Evolutionary conservation across 2,113 vertebrate genomes (phyloP), one percentile per base, ranked within the genome.

Genomic region (Meriones unguiculatus): DNA sequence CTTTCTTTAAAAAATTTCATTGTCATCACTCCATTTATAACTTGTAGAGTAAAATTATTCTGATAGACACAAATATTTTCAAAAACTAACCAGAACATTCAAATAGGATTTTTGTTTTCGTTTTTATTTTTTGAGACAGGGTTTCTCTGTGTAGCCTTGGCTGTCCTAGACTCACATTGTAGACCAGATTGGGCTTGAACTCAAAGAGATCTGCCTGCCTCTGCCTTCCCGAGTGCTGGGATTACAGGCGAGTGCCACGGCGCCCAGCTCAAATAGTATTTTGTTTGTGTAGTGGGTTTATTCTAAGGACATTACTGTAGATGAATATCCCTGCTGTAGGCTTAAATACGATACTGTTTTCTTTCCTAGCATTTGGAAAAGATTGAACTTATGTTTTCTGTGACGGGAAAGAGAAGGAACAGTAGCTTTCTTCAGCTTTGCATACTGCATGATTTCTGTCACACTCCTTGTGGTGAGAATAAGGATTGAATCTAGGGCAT

Each of bases 1-100:
- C 77, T 88, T 67, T 82, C 52, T 91, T 59, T 93, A 73, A 93
- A 91, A 88, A 86, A 94, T n/a, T 77, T 93, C 5, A 35, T 90
- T 96, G 92, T 96, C 17, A 41, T 82, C 35, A 92, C 90, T 90
- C 41, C 41, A 50, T 91, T 89, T 87, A 41, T 92, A 91, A 92
- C 72, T 73, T 96, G 22, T 62, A 91, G 41, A 93, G 3, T 76
- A 88, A 72, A 89, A 46, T 78, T 94, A 88, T 87, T 87, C 85
- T 94, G 52, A 65, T 93, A 93, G 92, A 65, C 38, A 46, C 22
- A 85, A 10, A 38, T 89, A 70, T 90, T 90, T 95, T 57, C 14
- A 91, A 65, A 64, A 95, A 76, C 46, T 89, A 69, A 62, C 76
- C 28, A 93, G 67, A 90, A 96, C 38, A 69, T 91, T 93, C 54